Base-by-base conservation (phyloP, 2,797 vertebrate genomes). In the Manis pentadactyla region DNA sequence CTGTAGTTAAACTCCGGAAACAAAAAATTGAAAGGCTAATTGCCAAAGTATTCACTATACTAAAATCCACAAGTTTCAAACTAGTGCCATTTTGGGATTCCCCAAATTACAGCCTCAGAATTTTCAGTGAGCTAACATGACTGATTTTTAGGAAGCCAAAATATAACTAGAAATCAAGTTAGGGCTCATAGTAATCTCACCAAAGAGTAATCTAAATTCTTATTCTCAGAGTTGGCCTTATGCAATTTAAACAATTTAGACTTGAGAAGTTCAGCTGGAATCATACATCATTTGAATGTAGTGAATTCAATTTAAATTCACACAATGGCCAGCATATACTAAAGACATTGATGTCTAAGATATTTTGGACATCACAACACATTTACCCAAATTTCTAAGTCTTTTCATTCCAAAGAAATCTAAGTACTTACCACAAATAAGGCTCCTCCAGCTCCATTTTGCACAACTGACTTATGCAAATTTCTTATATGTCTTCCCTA, bases 371-470 rank as follows among this genome's bases (percentile, higher is more conserved):
- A 87, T 79, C 85, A 86, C 34, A 90, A 57, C 13, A 42, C 37
- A 79, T 86, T 85, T 73, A 88, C n/a, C 55, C 64, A 93, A 79
- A 94, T 88, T 90, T 78, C 69, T 71, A 94, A 79, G 18, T 77
- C 66, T 83, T 93, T 92, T n/a, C 34, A 88, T 89, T 92, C 46
- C 53, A 29, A 92, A 82, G 57, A 90, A 95, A 96, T 92, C 57
- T 83, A 81, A 91, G 75, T 73, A 98, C 99, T 99, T 97, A 99
- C 99, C 99, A 99, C 99, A 98, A 99, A 99, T 88, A 99, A 98
- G 78, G 99, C 98, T 97, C 99, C 99, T 87, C 99, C 99, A 31
- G 99, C 99, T 98, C 99, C 98, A 96, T 98, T 98, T 1, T 99
- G 98, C 13, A 96, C 98, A 95, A 99, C 98, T 75, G 99, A 99